Evolutionary conservation across 2,797 vertebrate genomes (phyloP), one percentile per base, ranked within the genome.

Genomic region (Lophius americanus): DNA sequence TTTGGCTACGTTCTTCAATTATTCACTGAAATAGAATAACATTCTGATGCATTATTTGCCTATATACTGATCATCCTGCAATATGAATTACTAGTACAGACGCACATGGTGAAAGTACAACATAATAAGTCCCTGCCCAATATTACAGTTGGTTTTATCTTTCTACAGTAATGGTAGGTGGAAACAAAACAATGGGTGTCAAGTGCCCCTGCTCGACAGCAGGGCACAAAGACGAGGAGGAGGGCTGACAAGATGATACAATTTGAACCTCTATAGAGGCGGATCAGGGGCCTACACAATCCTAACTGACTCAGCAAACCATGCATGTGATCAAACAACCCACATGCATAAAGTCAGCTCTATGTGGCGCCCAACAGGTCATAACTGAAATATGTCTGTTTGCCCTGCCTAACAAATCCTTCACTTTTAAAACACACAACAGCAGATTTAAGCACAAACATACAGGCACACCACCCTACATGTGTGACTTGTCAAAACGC

Each of bases 271-370:
- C 78, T 81, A 75, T 76, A 81, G 73, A 73, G 65, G 73, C 81
- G 72, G 77, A 54, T 71, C 56, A 63, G 81, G 67, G 79, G 62
- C 71, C 78, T 81, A 66, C 73, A 72, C 63, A 62, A 71, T 41
- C 50, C 48, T 43, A 56, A 78, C 80, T 74, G 69, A 70, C 67
- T 72, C 62, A 43, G 46, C 64, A 58, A 46, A 69, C 47, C 44
- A 93, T 92, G 94, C 92, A 91, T 91, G 68, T 43, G 63, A 75
- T 81, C 75, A 67, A 92, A 75, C 73, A 92, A 91, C 95, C 80
- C 76, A 82, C 76, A 69, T 32, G 53, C 43, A 37, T 62, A 76
- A 78, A 81, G 69, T 70, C 62, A 68, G 37, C 37, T 11, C 59
- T 36, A 51, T 4, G 41, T 46, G 43, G 52, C 9, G 10, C 92